Conservation (phyloP, 2,888 invertebrate genomes). For the Ornithoptera priamus region DNA sequence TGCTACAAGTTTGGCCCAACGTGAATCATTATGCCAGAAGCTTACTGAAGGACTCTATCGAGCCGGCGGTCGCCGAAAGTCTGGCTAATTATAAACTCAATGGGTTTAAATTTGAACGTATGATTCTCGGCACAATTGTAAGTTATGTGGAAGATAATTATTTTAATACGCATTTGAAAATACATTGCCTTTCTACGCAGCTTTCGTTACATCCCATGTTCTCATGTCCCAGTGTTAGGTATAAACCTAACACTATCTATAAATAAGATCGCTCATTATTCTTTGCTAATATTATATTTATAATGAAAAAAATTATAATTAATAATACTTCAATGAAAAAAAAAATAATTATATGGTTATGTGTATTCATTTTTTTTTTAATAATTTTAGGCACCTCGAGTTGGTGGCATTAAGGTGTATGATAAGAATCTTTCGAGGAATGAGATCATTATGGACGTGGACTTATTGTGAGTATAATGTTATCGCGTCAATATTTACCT, state of each 20-base stretch:
- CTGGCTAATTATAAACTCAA: constrained; percentile 92
- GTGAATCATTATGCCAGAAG: constrained; percentile 94
- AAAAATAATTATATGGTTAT: too few species aligned
- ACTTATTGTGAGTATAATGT: constrained; percentile 87
- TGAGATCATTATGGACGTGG: constrained; percentile 98
- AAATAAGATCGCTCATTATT: constrained; percentile 17
- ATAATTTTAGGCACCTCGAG: constrained; percentile 89
- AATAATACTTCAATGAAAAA: too few species aligned
- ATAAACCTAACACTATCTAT: background rate
- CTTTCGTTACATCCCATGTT: constrained; percentile 3
- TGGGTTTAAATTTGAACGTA: constrained; percentile 95
- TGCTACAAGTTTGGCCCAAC: constrained; percentile 97
- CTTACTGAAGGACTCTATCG: constrained; percentile 91
- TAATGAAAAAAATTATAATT: too few species aligned
- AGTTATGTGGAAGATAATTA: constrained; percentile 55
- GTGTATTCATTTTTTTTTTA: background rate
- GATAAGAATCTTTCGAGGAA: constrained; percentile 94
- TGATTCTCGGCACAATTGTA: constrained; percentile 96
- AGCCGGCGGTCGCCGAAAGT: constrained; percentile 90
- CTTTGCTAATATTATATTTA: background rate
- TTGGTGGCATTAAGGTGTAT: constrained; percentile 98
- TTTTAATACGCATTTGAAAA: background rate
- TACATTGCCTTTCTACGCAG: background rate
- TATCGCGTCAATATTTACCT: constrained; percentile 4
- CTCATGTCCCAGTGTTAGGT: too few species aligned